Percentiles rank a stretch among this genome's conserved stretches.
phyloP scores from a whole-genome alignment of 2,888 invertebrate species.

The Monochamus alternatus region DNA sequence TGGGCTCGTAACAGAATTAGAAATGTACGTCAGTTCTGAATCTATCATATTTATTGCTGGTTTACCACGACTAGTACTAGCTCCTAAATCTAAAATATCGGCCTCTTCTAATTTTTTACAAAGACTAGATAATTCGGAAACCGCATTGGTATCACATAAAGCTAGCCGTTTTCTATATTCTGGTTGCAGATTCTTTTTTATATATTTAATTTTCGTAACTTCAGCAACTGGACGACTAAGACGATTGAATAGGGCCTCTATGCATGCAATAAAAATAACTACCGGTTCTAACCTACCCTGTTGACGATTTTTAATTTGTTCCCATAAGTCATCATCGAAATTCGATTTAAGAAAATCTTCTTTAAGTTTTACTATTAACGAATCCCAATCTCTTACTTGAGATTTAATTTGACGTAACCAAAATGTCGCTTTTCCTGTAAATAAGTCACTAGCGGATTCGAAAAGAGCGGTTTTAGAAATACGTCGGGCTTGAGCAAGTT shows the following conservation, averaged over 20 bases:
- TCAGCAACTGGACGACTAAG: conserved; percentile 14
- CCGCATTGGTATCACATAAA: conserved; percentile 21
- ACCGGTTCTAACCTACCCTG: conserved; percentile 29
- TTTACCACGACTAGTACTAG: too few relatives aligned
- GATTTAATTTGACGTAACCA: conserved; percentile 32
- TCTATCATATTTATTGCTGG: too few relatives aligned
- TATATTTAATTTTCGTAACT: conserved; percentile 32
- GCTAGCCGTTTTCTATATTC: conserved; percentile 29
- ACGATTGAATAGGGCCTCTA: conserved; percentile 33
- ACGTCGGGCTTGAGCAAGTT: conserved; percentile 12
- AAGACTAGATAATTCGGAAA: conserved; percentile 17
- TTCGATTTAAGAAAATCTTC: conserved; percentile 31
- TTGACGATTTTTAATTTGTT: conserved; percentile 28
- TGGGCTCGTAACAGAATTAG: too few relatives aligned
- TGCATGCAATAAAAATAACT: conserved; percentile 24
- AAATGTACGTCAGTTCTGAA: too few relatives aligned
- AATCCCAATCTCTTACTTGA: conserved; percentile 30
- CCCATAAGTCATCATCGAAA: conserved; percentile 32
- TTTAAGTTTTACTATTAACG: conserved; percentile 24
- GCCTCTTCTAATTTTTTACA: conserved; percentile 35
- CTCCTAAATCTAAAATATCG: conserved; percentile 24
- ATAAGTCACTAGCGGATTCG: conserved; percentile 29
- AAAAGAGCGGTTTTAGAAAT: conserved; percentile 29
- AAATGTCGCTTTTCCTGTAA: conserved; percentile 28
- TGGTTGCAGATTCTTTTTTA: conserved; percentile 11